phyloP scores from a whole-genome alignment of 1,140 invertebrate species.

The Drosophila erecta region DNA sequence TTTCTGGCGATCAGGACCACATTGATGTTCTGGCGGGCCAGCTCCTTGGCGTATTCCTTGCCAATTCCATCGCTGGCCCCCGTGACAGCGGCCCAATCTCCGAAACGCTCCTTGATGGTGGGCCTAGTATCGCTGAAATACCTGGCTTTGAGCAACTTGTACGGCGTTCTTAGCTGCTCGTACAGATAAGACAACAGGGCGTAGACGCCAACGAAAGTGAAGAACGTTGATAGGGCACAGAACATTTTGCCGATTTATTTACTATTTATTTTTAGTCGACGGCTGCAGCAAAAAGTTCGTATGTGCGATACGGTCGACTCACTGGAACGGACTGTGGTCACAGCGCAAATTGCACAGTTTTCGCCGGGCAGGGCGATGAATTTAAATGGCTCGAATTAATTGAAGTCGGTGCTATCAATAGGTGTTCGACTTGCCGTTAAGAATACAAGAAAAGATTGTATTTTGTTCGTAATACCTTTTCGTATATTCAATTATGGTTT shows the following conservation, averaged over 20 bases:
- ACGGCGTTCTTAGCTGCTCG: conserved; percentile 61
- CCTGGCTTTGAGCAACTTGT: conserved; percentile 26
- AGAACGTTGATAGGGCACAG: conserved; percentile 29
- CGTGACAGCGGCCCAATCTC: conserved; percentile 88
- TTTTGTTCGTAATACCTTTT: conserved; percentile 3
- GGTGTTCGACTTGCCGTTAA: conserved; percentile 44
- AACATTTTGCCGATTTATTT: conserved; percentile 21
- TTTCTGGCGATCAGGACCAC: conserved; percentile 93
- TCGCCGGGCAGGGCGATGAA: conserved; percentile 39
- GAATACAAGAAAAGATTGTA: conserved; percentile 18
- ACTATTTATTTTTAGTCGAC: conserved; percentile 6
- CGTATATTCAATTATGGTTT: conserved; percentile 10
- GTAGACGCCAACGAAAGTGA: conserved; percentile 50
- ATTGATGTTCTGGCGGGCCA: conserved; percentile 92
- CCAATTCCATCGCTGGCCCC: conserved; percentile 98
- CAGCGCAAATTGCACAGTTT: conserved; percentile 12
- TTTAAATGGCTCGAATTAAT: conserved; percentile 46
- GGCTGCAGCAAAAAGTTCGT: conserved; percentile 4
- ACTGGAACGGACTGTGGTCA: conserved; percentile 35
- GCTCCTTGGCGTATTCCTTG: conserved; percentile 93
- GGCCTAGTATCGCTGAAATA: background rate
- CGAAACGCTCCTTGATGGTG: conserved; percentile 54
- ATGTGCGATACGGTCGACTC: conserved; percentile 26
- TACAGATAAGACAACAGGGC: conserved; percentile 58
- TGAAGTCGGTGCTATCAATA: conserved; percentile 39